Conservation (phyloP, 2,888 invertebrate species). For the Plagiodera versicolora region DNA sequence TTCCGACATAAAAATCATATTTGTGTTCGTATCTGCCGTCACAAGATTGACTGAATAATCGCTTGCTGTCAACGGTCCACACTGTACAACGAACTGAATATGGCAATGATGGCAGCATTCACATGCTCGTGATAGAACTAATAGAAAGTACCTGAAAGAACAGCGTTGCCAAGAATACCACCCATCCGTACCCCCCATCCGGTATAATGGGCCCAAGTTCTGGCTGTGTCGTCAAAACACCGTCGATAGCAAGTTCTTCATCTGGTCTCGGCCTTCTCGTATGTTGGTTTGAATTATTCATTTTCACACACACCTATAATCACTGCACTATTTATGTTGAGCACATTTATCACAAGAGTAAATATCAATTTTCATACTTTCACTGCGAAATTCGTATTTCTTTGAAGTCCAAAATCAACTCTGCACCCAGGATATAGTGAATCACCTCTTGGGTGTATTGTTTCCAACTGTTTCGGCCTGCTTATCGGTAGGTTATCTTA, state of each 20-base stretch:
- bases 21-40: too few species aligned
- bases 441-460: conserved; percentile 20
- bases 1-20: too few species aligned
- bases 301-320: conserved; percentile 5
- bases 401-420: neutral
- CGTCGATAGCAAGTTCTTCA: conserved; percentile 55
- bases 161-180: conserved; percentile 62
- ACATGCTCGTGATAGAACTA: neutral
- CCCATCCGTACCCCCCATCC: conserved; percentile 70
- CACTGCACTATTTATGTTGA: conserved; percentile 12
- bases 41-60: too few species aligned
- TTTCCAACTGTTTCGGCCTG: conserved; percentile 14
- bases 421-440: conserved; percentile 8
- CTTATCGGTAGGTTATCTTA: conserved; percentile 29
- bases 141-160: conserved; percentile 61
- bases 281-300: conserved; percentile 16
- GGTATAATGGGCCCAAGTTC: conserved; percentile 68
- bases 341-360: conserved; percentile 12
- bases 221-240: conserved; percentile 64
- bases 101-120: too few species aligned
- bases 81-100: too few species aligned
- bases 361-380: neutral
- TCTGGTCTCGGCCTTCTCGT: conserved; percentile 14
- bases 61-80: too few species aligned
- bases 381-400: neutral